Evolutionary conservation across 2,113 vertebrate species (phyloP), one percentile per base, ranked within the genome.

Genomic region (Drymodes brunneopygia): DNA sequence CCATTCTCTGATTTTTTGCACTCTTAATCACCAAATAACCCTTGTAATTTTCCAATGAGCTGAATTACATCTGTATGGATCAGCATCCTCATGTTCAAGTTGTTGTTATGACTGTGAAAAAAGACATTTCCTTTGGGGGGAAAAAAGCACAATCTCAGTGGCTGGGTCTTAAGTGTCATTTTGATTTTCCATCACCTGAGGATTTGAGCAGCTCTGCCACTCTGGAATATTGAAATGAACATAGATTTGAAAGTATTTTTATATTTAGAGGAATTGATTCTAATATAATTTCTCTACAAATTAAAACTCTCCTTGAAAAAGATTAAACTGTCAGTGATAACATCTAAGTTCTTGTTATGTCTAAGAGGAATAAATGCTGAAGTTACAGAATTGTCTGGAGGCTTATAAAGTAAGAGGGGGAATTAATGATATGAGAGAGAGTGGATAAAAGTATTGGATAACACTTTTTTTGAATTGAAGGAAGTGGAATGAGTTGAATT

Each of bases 241-340:
- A 62, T 72, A 88, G 61, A 90, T 94, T 90, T 94, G 79, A 50
- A 95, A 95, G 67, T 92, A 74, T 95, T 95, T 97, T 96, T 95
- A 19, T 92, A 91, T 96, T 97, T 93, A 74, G 92, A 86, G 69
- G 79, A 87, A 83, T 58, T 71, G 90, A 91, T 95, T 96, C 85
- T 83, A 83, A 94, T 92, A 81, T 93, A 88, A 96, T 95, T 96
- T 96, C 54, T 93, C 54, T 36, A 69, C 92, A 93, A 95, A 97
- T 97, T 95, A 96, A 96, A 96, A 95, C 60, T 96, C 88, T 80
- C 67, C 94, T 94, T 93, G 90, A 92, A 81, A 95, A 96, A 94
- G 88, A 94, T 97, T 97, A 96, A 95, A 96, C 82, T 95, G 94
- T 92, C 94, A 90, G 47, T 67, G 96, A 96, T 97, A 96, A 81